Evolutionary conservation across 1,140 invertebrate species (phyloP), one percentile per base, ranked within the genome.

Genomic region (Diorhabda carinulata): DNA sequence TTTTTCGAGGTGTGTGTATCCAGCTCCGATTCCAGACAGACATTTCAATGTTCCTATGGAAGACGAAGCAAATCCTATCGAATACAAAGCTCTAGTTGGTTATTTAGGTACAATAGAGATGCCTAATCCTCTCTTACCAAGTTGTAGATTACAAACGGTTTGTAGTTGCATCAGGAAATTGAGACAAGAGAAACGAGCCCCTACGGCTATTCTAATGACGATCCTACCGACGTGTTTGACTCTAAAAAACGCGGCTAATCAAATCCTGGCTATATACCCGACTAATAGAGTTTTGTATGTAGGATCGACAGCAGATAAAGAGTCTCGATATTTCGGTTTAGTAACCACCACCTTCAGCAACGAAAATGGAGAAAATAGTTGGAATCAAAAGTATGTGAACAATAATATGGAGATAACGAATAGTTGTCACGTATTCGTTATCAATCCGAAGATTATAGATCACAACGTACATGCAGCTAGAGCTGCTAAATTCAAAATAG

Each of bases 41-140:
- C 47, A 52, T 52, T 52, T 52, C 47, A 52, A 52, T n/a, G 25
- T 73, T 42, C 67, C 72, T n/a, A 72, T 77, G 67, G 78, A 76
- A 61, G 75, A 83, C 64, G 85, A 86, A 60, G 80, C 80, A 6
- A 86, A 87, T 61, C 85, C 87, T 52, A 83, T 92, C 42, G 90
- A 94, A 66, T 92, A 92, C 75, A 87, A 91, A 70, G 92, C 92
- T 1, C 88, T 98, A 9, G 93, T 98, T 3, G 95, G 96, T 0
- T 98, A 98, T 81, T 85, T 98, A 61, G 96, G 96, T 3, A 97
- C 95, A 0, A 96, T 98, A 62, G 96, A 98, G 82, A 96, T 96
- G 85, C 95, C 95, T 0, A 91, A 92, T 79, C 92, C 95, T 77
- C 83, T 92, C 57, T 88, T 91, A 63, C 87, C 92, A 0, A 89